A percentile compares a stretch with the other conserved stretches of the same genome.
Evolutionary conservation across 2,888 invertebrate species (phyloP).

Genomic region (Acronicta leporina): DNA sequence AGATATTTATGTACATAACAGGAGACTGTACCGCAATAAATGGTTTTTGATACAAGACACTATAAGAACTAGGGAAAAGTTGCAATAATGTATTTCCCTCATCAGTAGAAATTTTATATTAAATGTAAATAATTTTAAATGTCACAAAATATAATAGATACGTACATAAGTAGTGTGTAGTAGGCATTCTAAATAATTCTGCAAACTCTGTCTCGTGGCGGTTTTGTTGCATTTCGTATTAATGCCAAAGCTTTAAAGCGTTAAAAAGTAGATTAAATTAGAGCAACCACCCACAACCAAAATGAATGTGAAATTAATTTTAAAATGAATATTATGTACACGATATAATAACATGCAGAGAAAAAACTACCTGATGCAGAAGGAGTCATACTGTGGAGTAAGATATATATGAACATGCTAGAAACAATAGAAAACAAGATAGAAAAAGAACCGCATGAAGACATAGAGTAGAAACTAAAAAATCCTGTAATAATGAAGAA

Average conservation of each 20-base stretch:
- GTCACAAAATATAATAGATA: conserved; percentile 56
- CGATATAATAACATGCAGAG: conserved; percentile 77
- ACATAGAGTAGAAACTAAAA: conserved; percentile 85
- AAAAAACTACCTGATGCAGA: conserved; percentile 84
- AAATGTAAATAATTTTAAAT: conserved; percentile 29
- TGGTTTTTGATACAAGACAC: conserved; percentile 43
- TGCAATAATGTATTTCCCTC: conserved; percentile 36
- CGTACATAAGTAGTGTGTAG: conserved; percentile 61
- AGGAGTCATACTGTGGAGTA: conserved; percentile 84
- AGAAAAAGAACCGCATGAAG: conserved; percentile 84
- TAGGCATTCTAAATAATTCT: conserved; percentile 74
- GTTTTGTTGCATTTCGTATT: conserved; percentile 80
- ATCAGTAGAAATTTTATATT: conserved; percentile 28
- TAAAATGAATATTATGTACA: conserved; percentile 76
- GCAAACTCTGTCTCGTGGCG: conserved; percentile 88
- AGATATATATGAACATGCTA: conserved; percentile 83
- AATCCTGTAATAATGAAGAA: conserved; percentile 89
- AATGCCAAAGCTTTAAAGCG: conserved; percentile 78
- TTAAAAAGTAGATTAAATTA: conserved; percentile 66
- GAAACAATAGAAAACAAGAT: conserved; percentile 81
- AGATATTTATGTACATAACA: conserved; percentile 16
- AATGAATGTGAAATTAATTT: conserved; percentile 73
- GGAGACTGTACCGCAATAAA: conserved; percentile 50
- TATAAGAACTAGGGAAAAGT: conserved; percentile 32
- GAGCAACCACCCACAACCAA: conserved; percentile 77